These are phyloP conservation scores for Anagrus nilaparvatae DNA, from an alignment of 1,140 invertebrate genomes.

Conservation along the genomic window DNA sequence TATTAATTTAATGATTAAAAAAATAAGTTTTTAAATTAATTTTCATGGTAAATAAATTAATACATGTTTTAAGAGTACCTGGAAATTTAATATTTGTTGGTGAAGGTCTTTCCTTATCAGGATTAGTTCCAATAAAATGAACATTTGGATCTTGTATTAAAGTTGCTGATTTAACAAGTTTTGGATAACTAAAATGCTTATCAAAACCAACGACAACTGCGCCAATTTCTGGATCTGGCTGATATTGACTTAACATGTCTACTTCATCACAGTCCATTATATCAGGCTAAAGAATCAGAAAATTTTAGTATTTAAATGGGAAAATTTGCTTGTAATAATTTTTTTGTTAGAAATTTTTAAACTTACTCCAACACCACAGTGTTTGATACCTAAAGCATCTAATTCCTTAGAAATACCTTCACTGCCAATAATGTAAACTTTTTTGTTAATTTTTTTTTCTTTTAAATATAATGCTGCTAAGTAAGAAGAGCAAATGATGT, in stretches of 20 bases:
- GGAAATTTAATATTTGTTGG: too few species aligned
- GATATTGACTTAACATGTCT: conserved; percentile 35
- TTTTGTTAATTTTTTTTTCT: too few species aligned
- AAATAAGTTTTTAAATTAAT: too few species aligned
- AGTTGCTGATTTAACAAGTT: conserved; percentile 78
- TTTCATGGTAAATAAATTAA: too few species aligned
- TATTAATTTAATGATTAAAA: too few species aligned
- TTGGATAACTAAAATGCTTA: conserved; percentile 77
- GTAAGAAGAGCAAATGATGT: conserved; percentile 78
- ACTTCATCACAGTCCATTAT: conserved; percentile 33
- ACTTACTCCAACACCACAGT: conserved; percentile 64
- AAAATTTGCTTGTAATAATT: too few species aligned
- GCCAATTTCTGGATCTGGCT: conserved; percentile 68
- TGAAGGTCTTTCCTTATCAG: too few species aligned
- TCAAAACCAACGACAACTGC: conserved; percentile 90
- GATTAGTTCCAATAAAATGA: conserved; percentile 81
- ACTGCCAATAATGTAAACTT: conserved; percentile 79
- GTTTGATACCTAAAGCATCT: conserved; percentile 62
- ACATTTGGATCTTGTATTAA: conserved; percentile 69
- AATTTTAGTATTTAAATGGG: too few species aligned
- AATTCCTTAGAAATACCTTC: conserved; percentile 69
- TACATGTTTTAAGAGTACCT: too few species aligned
- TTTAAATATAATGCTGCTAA: conserved; percentile 65
- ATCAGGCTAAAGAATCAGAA: too few species aligned
- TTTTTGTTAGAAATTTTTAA: too few species aligned